Evolutionary conservation across 53 echinoderm and acorn worm species (phyloP), one percentile per base, ranked within the genome.

Genomic region (Stichopus horrens): DNA sequence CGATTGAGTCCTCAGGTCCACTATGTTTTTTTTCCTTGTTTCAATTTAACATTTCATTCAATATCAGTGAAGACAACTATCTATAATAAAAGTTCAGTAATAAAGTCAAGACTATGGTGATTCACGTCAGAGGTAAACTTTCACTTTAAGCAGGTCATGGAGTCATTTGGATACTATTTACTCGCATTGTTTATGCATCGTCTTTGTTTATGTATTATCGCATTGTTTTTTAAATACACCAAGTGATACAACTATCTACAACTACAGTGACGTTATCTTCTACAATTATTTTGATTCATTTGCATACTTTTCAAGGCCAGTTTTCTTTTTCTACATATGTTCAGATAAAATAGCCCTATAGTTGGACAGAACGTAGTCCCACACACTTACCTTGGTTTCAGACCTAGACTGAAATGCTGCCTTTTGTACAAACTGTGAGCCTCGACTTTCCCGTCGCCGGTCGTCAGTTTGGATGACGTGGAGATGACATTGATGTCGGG

Each of bases 401-500:
- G 89, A 77, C 89, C 92, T 13, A 94, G 86, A 88, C 89, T 94
- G 86, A 94, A 94, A 74, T 94, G 79, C 19, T 93, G 95, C 68
- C 91, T 86, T 75, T 91, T 94, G 86, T 86, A 88, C 52, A 79
- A 53, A 65, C 18, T 85, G 9, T 86, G 74, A 5, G 86, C 91
- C 83, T 94, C 92, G 58, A 86, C 88, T 54, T 82, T 86, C 74
- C 89, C 90, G 16, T 93, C 94, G 53, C 83, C 87, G 16, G 90
- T 89, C 5, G 87, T 52, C 6, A 89, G 75, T 54, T 86, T 89
- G 16, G 89, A 86, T 20, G 92, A 86, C 5, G 96, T 79, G 22
- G 94, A 92, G 4, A 93, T 88, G 23, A 93, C 90, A 53, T 90
- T 90, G 37, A 88, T 91, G 58, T 93, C 96, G 6, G 99, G 96